Conservation (phyloP, 2,113 vertebrate genomes). For the Noturus placidus region DNA sequence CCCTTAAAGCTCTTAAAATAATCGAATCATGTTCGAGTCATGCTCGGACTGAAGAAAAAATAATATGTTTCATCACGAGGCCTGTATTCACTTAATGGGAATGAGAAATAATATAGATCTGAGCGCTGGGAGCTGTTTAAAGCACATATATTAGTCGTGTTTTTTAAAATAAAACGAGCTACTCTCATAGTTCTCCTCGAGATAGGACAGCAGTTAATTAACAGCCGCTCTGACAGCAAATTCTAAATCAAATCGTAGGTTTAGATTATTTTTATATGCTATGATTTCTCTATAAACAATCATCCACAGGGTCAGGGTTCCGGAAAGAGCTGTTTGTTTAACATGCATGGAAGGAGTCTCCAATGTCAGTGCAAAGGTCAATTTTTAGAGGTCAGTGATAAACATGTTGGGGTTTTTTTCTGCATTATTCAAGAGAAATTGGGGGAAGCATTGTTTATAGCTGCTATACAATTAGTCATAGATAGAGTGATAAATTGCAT, state of each 20-base stretch:
- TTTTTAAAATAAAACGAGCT: not conserved
- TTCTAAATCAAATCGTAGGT: too few relatives aligned
- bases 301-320: not conserved
- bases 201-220: too few relatives aligned
- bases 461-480: not conserved
- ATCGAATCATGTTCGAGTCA: slow-evolving; percentile 36
- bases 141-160: not conserved
- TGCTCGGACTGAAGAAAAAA: slow-evolving; percentile 19
- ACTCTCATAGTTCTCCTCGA: too few relatives aligned
- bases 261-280: not conserved
- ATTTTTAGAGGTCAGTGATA: too few relatives aligned
- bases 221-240: not conserved
- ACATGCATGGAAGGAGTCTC: not conserved
- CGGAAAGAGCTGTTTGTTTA: not conserved
- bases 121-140: slow-evolving; percentile 25
- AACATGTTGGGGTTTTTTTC: too few relatives aligned
- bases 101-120: not conserved
- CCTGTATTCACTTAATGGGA: slow-evolving; percentile 13
- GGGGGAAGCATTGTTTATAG: not conserved
- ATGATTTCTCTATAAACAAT: not conserved
- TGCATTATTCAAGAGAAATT: too few relatives aligned
- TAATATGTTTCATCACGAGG: not conserved
- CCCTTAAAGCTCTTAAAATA: slow-evolving; percentile 31
- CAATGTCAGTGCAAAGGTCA: not conserved
- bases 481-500: too few relatives aligned